Conservation (phyloP, 2,797 vertebrate genomes). For the Heteromormyrus szaboi region DNA sequence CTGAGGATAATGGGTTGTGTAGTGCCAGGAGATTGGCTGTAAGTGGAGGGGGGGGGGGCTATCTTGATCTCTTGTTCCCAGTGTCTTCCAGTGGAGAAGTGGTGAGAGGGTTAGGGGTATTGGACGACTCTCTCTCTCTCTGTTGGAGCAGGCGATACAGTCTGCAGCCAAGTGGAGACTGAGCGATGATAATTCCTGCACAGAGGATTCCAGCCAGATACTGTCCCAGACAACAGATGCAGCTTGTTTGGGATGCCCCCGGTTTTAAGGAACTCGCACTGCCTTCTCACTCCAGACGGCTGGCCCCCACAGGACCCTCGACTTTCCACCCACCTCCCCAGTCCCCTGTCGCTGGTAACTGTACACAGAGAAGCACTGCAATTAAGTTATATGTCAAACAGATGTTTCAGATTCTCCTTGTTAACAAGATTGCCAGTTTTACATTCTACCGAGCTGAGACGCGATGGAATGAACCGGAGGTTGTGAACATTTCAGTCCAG, state of each 20-base stretch:
- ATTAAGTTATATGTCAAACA: slow-evolving; percentile 40
- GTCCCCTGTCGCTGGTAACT: slow-evolving; percentile 32
- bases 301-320: slow-evolving; percentile 27
- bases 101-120: slow-evolving; percentile 17
- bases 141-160: slow-evolving; percentile 13
- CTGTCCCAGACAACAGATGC: slow-evolving; percentile 29
- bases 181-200: slow-evolving; percentile 27
- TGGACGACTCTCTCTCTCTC: slow-evolving; percentile 6
- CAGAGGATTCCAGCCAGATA: slow-evolving; percentile 27
- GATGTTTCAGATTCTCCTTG: slow-evolving; percentile 35
- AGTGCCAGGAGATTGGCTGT: slow-evolving; percentile 51
- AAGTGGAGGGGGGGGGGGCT: slow-evolving; percentile 27
- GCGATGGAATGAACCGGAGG: slow-evolving; percentile 28
- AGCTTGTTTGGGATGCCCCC: slow-evolving; percentile 23
- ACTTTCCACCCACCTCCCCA: background rate
- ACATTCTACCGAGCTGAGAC: slow-evolving; percentile 31
- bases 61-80: slow-evolving; percentile 33
- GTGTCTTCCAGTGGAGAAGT: slow-evolving; percentile 25
- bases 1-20: slow-evolving; percentile 52
- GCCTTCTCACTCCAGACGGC: slow-evolving; percentile 18
- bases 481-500: slow-evolving; percentile 32
- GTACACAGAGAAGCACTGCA: slow-evolving; percentile 33
- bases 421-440: slow-evolving; percentile 30
- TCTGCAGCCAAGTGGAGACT: slow-evolving; percentile 27
- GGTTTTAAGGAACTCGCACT: slow-evolving; percentile 23